Conservation (phyloP, 2,797 vertebrate genomes). For the Cirrhinus molitorella region DNA sequence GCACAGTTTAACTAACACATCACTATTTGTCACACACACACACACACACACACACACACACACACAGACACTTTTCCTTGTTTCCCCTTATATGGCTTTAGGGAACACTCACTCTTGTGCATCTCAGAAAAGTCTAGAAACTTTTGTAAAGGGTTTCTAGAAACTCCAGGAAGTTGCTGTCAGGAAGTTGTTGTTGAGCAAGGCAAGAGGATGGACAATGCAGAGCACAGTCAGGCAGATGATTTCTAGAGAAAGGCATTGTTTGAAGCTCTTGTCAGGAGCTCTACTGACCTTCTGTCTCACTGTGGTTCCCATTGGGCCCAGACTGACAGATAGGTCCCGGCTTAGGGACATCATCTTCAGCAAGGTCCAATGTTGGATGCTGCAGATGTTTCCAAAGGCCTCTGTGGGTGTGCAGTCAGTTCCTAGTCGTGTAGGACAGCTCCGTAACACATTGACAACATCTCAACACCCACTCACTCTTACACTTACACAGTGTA, state of each 20-base stretch:
- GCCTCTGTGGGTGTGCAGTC: slow-evolving; percentile 16
- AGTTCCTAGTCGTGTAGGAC: slow-evolving; percentile 21
- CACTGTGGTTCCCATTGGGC: slow-evolving; percentile 28
- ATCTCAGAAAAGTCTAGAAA: slow-evolving; percentile 44
- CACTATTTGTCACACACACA: background rate
- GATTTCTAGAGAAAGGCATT: slow-evolving; percentile 30
- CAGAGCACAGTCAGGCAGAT: slow-evolving; percentile 6
- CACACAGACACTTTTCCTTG: background rate
- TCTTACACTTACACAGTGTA: slow-evolving; percentile 1
- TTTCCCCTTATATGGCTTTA: background rate
- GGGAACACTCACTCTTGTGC: slow-evolving; percentile 5
- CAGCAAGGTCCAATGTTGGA: slow-evolving; percentile 28
- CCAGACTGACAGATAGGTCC: slow-evolving; percentile 37
- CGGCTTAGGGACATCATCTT: slow-evolving; percentile 11
- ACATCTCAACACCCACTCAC: slow-evolving; percentile 15
- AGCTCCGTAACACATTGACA: slow-evolving; percentile 28
- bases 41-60: background rate
- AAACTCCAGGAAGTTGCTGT: slow-evolving; percentile 32
- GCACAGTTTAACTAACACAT: background rate
- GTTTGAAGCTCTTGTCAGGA: slow-evolving; percentile 45
- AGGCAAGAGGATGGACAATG: slow-evolving; percentile 20
- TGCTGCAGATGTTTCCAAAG: slow-evolving; percentile 28
- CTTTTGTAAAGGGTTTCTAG: slow-evolving; percentile 27
- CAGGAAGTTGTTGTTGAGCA: slow-evolving; percentile 26
- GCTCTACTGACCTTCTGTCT: slow-evolving; percentile 45